Evolutionary conservation across 2,113 vertebrate genomes (phyloP), one percentile per base, ranked within the genome.

Genomic region (Polyodon spathula): DNA sequence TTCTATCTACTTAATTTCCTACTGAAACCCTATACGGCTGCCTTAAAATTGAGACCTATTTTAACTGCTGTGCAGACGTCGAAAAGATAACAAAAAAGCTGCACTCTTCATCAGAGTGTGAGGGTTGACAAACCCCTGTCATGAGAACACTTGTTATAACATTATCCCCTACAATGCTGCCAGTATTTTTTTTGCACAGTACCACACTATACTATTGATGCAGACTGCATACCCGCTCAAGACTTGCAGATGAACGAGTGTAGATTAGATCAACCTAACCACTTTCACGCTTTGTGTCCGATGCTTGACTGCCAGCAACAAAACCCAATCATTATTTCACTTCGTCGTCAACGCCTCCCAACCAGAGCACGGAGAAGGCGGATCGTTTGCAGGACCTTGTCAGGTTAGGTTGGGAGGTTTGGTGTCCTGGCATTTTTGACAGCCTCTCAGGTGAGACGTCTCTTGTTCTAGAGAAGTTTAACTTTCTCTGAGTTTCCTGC

Each of bases 361-460:
- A 82, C 83, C 75, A 37, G 0, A 0, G 11, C 1, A 8, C 61
- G 27, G 0, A 15, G 4, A 68, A 38, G 44, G 43, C 66, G 60
- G 78, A 73, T 72, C 68, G 70, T 68, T 71, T 73, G 67, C 76
- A 80, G 75, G 65, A 72, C 55, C 61, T 70, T 61, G 16, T 73
- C 78, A 79, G 6, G 78, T 48, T 83, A 73, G 84, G 82, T 79
- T 84, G 83, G 68, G 44, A 55, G 17, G 5, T 12, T 60, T 61
- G 69, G 73, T 60, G 69, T 72, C 72, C 42, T 66, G 76, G 64
- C 80, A 73, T 78, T 78, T 81, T 80, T 87, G 85, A 88, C 86
- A 86, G 85, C 77, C 84, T 78, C 80, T 78, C 80, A 84, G 82
- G 84, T 84, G 81, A 81, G 73, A 75, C 79, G 60, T 58, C 58